phyloP scores from a whole-genome alignment of 2,797 vertebrate genomes.

The Zenarchopterus dispar region DNA sequence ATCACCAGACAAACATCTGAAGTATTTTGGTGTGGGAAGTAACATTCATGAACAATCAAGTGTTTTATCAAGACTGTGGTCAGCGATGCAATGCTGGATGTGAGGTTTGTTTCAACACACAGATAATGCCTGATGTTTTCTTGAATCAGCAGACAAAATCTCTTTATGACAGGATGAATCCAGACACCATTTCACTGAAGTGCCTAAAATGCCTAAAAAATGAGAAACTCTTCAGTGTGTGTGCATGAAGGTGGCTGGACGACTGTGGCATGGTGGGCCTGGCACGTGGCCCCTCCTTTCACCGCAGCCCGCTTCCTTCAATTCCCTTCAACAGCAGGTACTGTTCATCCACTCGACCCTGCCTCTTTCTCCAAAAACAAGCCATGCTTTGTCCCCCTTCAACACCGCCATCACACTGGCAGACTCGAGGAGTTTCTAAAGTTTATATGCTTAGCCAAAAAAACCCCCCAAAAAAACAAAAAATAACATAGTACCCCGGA shows the following conservation, averaged over 20 bases:
- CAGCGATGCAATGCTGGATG: slow-evolving; percentile 46
- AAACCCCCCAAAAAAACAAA: slow-evolving; percentile 51
- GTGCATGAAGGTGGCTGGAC: slow-evolving; percentile 5
- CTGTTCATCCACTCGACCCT: slow-evolving; percentile 76
- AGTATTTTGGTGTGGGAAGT: slow-evolving; percentile 45
- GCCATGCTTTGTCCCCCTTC: slow-evolving; percentile 78
- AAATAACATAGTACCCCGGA: too few species aligned
- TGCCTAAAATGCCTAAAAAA: background rate
- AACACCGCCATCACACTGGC: slow-evolving; percentile 44
- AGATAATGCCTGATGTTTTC: slow-evolving; percentile 32
- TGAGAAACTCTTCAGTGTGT: background rate
- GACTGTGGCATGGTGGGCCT: slow-evolving; percentile 39
- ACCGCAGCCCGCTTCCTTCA: slow-evolving; percentile 79
- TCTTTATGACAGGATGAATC: background rate
- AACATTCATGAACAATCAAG: slow-evolving; percentile 13
- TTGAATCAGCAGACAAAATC: too few species aligned
- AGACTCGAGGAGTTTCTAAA: slow-evolving; percentile 65
- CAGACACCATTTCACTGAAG: background rate
- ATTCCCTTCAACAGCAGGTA: slow-evolving; percentile 84
- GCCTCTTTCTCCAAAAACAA: slow-evolving; percentile 81
- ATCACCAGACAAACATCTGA: slow-evolving; percentile 38
- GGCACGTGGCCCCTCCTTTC: slow-evolving; percentile 70
- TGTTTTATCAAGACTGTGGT: slow-evolving; percentile 38
- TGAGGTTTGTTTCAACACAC: slow-evolving; percentile 28
- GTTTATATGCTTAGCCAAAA: slow-evolving; percentile 72